These are phyloP conservation scores for Crotalus horridus DNA, from an alignment of 2,113 vertebrate genomes.

Conservation along the genomic window DNA sequence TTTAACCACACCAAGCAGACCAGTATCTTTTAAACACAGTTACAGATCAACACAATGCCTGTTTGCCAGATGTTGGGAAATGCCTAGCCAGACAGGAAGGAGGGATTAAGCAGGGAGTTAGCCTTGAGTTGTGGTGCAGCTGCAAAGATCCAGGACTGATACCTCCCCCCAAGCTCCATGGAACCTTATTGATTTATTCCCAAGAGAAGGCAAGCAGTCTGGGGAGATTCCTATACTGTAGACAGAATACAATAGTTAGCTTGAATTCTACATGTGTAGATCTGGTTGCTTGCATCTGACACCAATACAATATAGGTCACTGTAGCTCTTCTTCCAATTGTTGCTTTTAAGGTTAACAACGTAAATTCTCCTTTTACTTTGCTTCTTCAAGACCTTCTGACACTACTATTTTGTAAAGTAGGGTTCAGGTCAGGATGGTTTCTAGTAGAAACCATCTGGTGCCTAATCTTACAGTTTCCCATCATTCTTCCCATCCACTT, in stretches of 20 bases:
- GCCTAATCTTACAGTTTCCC: background rate
- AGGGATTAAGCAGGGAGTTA: background rate
- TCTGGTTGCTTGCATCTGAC: background rate
- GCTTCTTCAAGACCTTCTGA: background rate
- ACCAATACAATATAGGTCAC: background rate
- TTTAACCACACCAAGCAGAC: background rate
- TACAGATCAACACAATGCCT: background rate
- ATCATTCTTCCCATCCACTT: background rate
- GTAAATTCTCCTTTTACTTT: background rate
- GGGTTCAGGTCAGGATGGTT: background rate
- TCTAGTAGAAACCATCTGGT: background rate
- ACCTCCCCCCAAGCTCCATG: background rate
- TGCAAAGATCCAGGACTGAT: background rate
- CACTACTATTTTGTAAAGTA: background rate
- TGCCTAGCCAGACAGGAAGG: background rate
- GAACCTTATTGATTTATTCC: background rate
- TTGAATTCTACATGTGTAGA: background rate
- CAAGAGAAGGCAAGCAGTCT: background rate
- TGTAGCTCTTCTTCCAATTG: background rate
- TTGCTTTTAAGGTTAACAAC: background rate
- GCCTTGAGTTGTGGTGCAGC: background rate
- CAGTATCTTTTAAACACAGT: background rate
- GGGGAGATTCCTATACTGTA: background rate
- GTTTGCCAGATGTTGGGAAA: background rate
- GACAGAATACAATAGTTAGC: background rate